Percentiles rank a stretch among this genome's conserved stretches.
These are phyloP conservation scores for Blera fallax DNA, from an alignment of 2,888 invertebrate genomes.

Conservation along the genomic window DNA sequence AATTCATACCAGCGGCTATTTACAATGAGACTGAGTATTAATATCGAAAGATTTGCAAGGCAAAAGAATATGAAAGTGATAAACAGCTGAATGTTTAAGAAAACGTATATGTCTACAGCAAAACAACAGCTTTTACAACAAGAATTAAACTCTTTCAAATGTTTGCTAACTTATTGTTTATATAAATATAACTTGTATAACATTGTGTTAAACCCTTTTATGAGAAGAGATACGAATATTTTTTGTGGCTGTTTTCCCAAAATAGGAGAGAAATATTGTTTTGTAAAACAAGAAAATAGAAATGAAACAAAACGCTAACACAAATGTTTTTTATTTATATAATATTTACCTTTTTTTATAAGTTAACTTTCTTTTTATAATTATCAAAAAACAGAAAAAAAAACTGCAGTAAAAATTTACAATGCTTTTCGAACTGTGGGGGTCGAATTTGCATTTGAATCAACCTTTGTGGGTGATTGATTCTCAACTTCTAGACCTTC, in stretches of 20 bases:
- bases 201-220: constrained; percentile 8
- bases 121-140: neutral
- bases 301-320: constrained; percentile 20
- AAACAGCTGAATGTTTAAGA: constrained; percentile 28
- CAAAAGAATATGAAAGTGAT: constrained; percentile 31
- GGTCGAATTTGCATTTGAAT: constrained; percentile 39
- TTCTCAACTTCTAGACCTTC: constrained; percentile 77
- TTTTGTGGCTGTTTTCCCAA: constrained; percentile 31
- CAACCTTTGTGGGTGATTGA: constrained; percentile 69
- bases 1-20: constrained; percentile 3
- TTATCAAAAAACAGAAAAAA: too few species aligned
- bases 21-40: constrained; percentile 47
- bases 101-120: neutral
- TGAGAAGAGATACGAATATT: constrained; percentile 4
- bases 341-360: neutral
- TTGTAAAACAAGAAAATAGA: constrained; percentile 41
- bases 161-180: constrained; percentile 19
- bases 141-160: constrained; percentile 15
- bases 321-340: constrained; percentile 1
- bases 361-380: neutral
- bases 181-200: constrained; percentile 13
- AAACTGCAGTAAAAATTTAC: neutral
- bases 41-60: constrained; percentile 46
- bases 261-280: constrained; percentile 26
- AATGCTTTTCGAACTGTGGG: neutral